Percentiles rank a stretch among this genome's conserved stretches.
These are phyloP conservation scores for Thereva unica DNA, from an alignment of 2,888 invertebrate genomes.

Conservation along the genomic window DNA sequence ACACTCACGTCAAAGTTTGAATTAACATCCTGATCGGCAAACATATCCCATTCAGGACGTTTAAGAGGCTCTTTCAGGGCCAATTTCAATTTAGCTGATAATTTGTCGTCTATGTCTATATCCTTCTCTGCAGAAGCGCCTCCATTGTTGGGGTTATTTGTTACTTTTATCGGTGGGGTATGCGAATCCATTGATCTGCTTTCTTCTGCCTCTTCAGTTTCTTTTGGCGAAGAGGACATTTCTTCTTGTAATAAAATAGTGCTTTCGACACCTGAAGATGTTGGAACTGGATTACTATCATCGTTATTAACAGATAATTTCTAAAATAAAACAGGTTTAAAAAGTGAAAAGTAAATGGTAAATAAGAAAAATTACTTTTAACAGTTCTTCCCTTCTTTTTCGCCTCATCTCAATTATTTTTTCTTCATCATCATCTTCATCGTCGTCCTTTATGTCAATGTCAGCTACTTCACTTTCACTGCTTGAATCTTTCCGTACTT, in stretches of 20 bases:
- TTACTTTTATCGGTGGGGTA: constrained; percentile 46
- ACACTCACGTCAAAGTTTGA: constrained; percentile 71
- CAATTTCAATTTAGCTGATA: constrained; percentile 40
- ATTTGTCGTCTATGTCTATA: constrained; percentile 40
- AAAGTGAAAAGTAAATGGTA: constrained; percentile 11
- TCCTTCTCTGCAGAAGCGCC: constrained; percentile 35
- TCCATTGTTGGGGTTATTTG: constrained; percentile 45
- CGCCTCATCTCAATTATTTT: constrained; percentile 89
- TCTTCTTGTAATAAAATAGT: background rate
- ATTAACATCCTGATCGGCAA: constrained; percentile 85
- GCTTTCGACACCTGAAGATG: constrained; percentile 15
- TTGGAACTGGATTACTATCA: constrained; percentile 59
- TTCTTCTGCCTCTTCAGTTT: constrained; percentile 35
- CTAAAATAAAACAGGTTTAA: constrained; percentile 49
- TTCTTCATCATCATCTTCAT: constrained; percentile 89
- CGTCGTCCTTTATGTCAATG: constrained; percentile 79
- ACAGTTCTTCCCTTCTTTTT: constrained; percentile 83
- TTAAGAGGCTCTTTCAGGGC: constrained; percentile 53
- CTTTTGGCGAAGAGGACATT: constrained; percentile 23
- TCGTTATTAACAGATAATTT: constrained; percentile 64
- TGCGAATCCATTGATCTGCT: constrained; percentile 42
- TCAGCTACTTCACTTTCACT: constrained; percentile 71
- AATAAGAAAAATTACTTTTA: constrained; percentile 66
- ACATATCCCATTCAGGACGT: constrained; percentile 84
- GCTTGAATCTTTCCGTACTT: constrained; percentile 68